Evolutionary conservation across 2,888 invertebrate species (phyloP), one percentile per base, ranked within the genome.

Genomic region (Napeogenes sylphis): DNA sequence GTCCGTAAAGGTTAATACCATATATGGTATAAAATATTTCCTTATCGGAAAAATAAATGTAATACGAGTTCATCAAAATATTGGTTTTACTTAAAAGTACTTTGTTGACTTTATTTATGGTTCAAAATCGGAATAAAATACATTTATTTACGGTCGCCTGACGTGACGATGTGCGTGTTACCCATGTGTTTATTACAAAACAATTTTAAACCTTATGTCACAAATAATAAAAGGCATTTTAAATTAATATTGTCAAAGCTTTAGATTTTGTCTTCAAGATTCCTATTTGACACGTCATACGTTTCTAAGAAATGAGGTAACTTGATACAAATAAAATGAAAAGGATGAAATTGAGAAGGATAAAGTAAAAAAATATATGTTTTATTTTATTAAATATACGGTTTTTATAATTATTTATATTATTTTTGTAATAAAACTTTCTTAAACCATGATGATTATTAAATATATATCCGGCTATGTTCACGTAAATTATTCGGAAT

Each of bases 21-120:
- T 51, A 30, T 51, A 30, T 14, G 32, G 54, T 56, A 61, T 59
- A 68, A 69, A 65, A 70, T 72, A 72, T 72, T 73, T 73, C 70
- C 72, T 70, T 70, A 65, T 70, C 67, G 66, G 66, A 69, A 73
- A 70, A 70, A 68, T 71, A 71, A 73, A 71, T 70, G 69, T 70
- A 69, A 51, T 47, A 47, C 12, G 6, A 51, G 30, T 51, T 68
- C 61, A 60, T 68, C 68, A 69, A 68, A 66, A 51, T 47, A 47
- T 51, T 51, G 51, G 51, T 30, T 30, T 30, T 30, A 33, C 4
- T 3, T 68, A 66, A 63, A 61, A 38, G 8, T 59, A 64, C 68
- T 55, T 38, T 69, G 64, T 4, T 2, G 0, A 42, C 4, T 6
- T 6, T 12, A 0, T 13, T 53, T 68, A 66, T 4, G 55, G 57